phyloP scores from a whole-genome alignment of 2,113 vertebrate species.

The Rhizomys pruinosus region DNA sequence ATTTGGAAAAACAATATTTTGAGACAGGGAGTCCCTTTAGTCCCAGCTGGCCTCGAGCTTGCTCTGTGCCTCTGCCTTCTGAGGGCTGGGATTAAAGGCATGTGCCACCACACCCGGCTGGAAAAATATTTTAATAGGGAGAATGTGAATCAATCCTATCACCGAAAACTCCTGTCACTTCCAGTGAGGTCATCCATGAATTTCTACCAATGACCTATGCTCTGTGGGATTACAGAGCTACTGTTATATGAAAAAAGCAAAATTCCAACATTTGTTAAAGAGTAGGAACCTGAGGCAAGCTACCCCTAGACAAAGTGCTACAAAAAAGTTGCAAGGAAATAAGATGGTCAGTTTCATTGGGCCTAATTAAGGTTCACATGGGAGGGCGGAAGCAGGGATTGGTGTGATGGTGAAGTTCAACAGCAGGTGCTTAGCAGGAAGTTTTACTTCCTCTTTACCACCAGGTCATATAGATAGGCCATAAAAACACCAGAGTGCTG shows the following conservation, averaged over 20 bases:
- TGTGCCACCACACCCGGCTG: too few species aligned
- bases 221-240: background rate
- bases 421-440: background rate
- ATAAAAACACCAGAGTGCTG: conserved; percentile 23
- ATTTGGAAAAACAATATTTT: too few species aligned
- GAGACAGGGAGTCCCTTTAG: too few species aligned
- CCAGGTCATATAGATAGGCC: background rate
- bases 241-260: background rate
- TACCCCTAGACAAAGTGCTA: background rate
- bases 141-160: background rate
- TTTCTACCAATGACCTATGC: background rate
- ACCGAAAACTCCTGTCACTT: conserved; percentile 31
- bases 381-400: background rate
- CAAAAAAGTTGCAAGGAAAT: background rate
- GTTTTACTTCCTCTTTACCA: background rate
- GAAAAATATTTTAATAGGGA: conserved; percentile 6
- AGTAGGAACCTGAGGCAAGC: background rate
- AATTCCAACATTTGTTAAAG: background rate
- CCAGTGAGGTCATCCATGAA: background rate
- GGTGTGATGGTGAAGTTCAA: background rate
- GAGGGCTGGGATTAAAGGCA: too few species aligned
- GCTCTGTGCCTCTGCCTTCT: too few species aligned
- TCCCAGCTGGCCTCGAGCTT: too few species aligned
- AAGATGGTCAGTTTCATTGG: background rate
- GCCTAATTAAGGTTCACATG: background rate